phyloP scores from a whole-genome alignment of 2,113 vertebrate genomes.

The Atlantisia rogersi region DNA sequence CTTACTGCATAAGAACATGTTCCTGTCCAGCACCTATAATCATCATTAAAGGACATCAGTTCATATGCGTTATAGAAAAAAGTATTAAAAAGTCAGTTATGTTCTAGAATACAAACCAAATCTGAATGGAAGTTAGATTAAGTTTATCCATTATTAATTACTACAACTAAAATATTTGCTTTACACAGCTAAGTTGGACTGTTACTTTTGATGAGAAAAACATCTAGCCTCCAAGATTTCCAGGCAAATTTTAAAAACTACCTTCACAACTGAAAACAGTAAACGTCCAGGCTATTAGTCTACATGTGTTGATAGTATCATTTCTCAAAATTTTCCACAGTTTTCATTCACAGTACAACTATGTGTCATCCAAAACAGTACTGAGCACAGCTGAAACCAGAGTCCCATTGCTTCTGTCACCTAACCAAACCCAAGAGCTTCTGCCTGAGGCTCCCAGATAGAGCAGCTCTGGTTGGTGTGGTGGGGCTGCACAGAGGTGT shows the following conservation, averaged over 20 bases:
- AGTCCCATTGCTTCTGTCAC: neutral
- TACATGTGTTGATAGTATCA: neutral
- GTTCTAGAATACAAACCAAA: neutral
- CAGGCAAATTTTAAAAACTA: neutral
- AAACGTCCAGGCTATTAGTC: neutral
- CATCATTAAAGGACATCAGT: neutral
- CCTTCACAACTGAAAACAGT: too few relatives aligned
- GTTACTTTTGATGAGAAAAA: neutral
- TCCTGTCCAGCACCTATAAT: neutral
- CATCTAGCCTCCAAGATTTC: neutral
- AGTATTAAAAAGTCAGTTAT: neutral
- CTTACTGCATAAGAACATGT: neutral
- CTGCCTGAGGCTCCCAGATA: neutral
- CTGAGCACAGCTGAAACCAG: neutral
- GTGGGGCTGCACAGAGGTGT: neutral
- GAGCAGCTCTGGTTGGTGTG: neutral
- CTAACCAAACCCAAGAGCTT: neutral
- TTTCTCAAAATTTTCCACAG: neutral
- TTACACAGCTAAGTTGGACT: neutral
- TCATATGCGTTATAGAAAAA: too few relatives aligned
- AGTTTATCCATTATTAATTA: neutral
- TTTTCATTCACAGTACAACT: neutral
- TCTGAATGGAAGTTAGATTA: neutral
- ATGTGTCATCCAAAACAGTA: neutral
- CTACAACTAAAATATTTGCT: neutral